Percentiles rank a stretch among this genome's conserved stretches.
Conservation (phyloP, 2,113 vertebrate genomes). For the Pseudonaja textilis region DNA sequence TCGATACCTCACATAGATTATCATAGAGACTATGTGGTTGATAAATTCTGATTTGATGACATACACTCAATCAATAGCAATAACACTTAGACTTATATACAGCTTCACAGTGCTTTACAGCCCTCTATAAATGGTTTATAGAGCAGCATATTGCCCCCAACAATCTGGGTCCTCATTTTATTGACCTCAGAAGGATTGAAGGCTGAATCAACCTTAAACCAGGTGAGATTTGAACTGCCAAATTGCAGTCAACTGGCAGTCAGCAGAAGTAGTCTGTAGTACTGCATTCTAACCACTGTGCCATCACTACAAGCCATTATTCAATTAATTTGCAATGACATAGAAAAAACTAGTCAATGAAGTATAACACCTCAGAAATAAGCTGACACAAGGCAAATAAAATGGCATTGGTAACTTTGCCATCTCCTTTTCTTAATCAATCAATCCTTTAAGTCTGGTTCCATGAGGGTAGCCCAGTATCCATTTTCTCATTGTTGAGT, state of each 20-base stretch:
- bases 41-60: background rate
- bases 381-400: background rate
- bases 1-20: background rate
- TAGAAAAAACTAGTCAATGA: background rate
- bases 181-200: too few relatives aligned
- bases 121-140: too few relatives aligned
- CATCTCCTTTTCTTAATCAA: background rate
- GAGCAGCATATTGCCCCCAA: too few relatives aligned
- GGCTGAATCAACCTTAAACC: too few relatives aligned
- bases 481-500: background rate
- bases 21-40: background rate
- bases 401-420: background rate
- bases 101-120: too few relatives aligned
- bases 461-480: background rate
- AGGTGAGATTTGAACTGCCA: too few relatives aligned
- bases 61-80: background rate
- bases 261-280: too few relatives aligned
- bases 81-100: too few relatives aligned
- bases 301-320: background rate
- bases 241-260: too few relatives aligned
- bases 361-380: background rate
- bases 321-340: background rate
- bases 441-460: background rate
- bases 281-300: too few relatives aligned
- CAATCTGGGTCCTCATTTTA: too few relatives aligned